Percentiles rank a stretch among this genome's conserved stretches.
phyloP scores from a whole-genome alignment of 2,797 vertebrate genomes.

The Decapterus maruadsi region DNA sequence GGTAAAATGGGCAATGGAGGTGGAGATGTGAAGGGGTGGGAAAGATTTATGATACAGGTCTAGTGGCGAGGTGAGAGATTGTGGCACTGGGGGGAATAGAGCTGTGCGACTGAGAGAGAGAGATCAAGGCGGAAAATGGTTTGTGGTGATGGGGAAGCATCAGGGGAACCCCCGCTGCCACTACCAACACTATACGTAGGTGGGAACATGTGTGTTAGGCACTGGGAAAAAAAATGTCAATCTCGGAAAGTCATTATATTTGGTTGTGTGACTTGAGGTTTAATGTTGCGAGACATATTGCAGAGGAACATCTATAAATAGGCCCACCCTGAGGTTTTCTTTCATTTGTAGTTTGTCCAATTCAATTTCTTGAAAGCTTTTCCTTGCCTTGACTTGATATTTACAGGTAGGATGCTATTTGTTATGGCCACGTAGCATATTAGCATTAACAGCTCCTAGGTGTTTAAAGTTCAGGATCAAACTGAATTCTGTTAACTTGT shows the following conservation, averaged over 20 bases:
- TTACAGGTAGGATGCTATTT: not conserved
- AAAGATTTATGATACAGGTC: constrained; percentile 80
- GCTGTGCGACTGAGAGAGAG: constrained; percentile 53
- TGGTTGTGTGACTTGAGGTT: constrained; percentile 21
- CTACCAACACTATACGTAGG: constrained; percentile 17
- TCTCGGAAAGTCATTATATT: constrained; percentile 33
- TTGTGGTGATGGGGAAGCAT: constrained; percentile 52
- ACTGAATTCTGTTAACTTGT: not conserved
- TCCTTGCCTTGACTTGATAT: not conserved
- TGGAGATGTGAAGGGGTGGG: constrained; percentile 54
- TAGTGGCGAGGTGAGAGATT: constrained; percentile 71
- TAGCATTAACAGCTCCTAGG: not conserved
- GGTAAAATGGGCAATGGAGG: constrained; percentile 60
- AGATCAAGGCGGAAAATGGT: constrained; percentile 43
- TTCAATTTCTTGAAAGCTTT: not conserved
- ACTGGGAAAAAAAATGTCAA: constrained; percentile 4
- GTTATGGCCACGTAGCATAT: not conserved
- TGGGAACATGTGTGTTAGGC: constrained; percentile 31
- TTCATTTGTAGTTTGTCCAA: constrained; percentile 1
- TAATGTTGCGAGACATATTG: constrained; percentile 34
- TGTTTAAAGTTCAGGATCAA: not conserved
- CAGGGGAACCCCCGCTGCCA: constrained; percentile 25
- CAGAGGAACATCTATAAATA: not conserved
- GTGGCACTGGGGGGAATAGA: constrained; percentile 62
- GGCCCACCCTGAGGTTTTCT: not conserved